Base-by-base conservation (phyloP, 2,113 vertebrate species). In the Ovis aries region DNA sequence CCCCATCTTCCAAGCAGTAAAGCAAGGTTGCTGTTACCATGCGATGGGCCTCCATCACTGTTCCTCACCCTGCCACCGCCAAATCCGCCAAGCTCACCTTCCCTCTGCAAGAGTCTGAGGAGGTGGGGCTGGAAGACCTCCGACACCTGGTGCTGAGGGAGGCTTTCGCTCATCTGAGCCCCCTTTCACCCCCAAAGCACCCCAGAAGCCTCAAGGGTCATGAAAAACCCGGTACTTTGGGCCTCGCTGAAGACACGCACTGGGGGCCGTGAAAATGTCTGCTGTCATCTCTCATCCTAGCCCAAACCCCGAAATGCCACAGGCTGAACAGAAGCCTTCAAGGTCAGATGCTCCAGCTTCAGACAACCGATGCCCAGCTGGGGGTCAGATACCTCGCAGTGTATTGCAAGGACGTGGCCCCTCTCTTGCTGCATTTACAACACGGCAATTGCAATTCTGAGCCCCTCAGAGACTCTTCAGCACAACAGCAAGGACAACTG, bases 381-480 rank as follows among this genome's bases (percentile, higher is more conserved):
- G 86, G 92, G 31, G 16, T 36, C 62, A 91, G 60, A 64, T 1
- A 40, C 12, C n/a, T 83, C 33, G 3, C 11, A 29, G 62, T 19
- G 55, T 25, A n/a, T 2, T 62, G 81, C 13, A 92, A 95, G 77
- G 62, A n/a, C 2, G 12, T 3, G 25, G 52, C 53, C 45, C 59
- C 21, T 74, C 27, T 10, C 31, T 60, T 23, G 43, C 0, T 31
- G 14, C 48, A 92, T 16, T 87, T 85, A 78, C 14, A 81, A 60
- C 16, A 92, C 1, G 50, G 50, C 52, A 97, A 88, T 29, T 59
- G 33, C 62, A 97, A 85, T 53, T 53, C 55, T 3, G 53, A 95
- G 71, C 40, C 31, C 50, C 45, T 83, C 40, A 60, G 29, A 83
- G 43, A 45, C 67, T 50, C 85, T 40, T 71, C 60, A 50, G 36